Evolutionary conservation across 2,113 vertebrate genomes (phyloP), one percentile per base, ranked within the genome.

Genomic region (Ondatra zibethicus): DNA sequence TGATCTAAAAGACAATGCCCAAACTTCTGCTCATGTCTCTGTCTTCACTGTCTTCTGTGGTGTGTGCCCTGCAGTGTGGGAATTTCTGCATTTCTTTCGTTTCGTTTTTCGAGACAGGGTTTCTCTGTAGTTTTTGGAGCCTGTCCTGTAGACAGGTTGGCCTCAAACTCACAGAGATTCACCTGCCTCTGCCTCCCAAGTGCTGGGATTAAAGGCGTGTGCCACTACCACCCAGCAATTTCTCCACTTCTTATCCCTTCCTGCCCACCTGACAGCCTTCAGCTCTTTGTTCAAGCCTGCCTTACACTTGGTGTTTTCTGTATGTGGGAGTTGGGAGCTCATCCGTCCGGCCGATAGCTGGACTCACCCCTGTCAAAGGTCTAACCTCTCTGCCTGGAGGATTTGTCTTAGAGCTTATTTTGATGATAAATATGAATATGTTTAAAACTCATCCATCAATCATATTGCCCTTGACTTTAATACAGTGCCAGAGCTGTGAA

Each of bases 351-450:
- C 16, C 1, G 47, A 52, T 50, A 39, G 25, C 76, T 88, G 66
- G 31, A 1, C 14, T 92, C 21, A 88, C 25, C 27, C 25, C 52
- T 80, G 52, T 73, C 84, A 65, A 36, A 88, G 52, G 29, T 39
- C 76, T 88, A 11, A 23, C 68, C 31, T 55, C 29, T 63, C 55
- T 76, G 36, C n/a, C 55, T 52, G 42, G 19, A 73, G 33, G 33
- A 17, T 65, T 92, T 92, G 27, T 96, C 76, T 94, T 78, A 63
- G 65, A 95, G 70, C 1, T 84, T 93, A 92, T 92, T 87, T 29
- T 88, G 89, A 95, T 55, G 55, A 86, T 70, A 89, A 86, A 23
- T 31, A 39, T 8, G 23, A 73, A 66, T 92, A 47, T 50, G 25
- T 84, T 87, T 92, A 88, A 72, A 72, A 81, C 50, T 78, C 31